Evolutionary conservation across 2,797 vertebrate species (phyloP).

Genomic region (Sebastes wilsoni): DNA sequence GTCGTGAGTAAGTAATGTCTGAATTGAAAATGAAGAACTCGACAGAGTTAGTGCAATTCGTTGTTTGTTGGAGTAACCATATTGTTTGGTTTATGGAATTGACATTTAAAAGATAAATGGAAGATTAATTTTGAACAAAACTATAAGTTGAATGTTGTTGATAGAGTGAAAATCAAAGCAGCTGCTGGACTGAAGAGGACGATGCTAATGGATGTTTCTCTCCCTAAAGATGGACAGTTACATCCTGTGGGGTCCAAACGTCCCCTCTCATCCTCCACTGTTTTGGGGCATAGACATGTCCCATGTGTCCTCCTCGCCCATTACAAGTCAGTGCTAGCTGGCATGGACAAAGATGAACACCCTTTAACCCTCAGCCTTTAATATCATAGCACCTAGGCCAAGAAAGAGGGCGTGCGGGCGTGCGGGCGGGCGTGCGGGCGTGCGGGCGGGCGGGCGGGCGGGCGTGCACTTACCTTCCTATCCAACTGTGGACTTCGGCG

Average conservation of each 20-base stretch:
- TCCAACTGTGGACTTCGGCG: neutral
- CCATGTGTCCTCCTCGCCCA: neutral
- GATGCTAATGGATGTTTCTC: neutral
- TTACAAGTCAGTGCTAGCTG: neutral
- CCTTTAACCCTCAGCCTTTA: constrained; percentile 23
- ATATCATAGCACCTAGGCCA: constrained; percentile 14
- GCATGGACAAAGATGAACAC: constrained; percentile 12
- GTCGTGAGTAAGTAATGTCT: neutral
- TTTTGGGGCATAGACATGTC: neutral
- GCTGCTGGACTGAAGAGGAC: neutral
- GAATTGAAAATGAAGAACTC: neutral
- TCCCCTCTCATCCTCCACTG: neutral
- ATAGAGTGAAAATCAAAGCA: neutral
- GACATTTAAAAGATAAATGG: neutral
- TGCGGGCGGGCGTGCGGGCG: no score
- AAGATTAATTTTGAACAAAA: neutral
- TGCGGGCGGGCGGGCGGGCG: neutral
- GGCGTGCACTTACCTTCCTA: no score
- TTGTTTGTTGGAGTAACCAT: neutral
- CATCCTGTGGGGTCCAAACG: neutral
- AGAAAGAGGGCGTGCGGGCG: neutral
- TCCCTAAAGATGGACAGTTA: neutral
- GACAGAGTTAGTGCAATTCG: neutral
- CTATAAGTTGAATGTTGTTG: neutral
- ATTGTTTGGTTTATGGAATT: neutral